phyloP scores from a whole-genome alignment of 2,888 invertebrate genomes.

The Troides oblongomaculatus region DNA sequence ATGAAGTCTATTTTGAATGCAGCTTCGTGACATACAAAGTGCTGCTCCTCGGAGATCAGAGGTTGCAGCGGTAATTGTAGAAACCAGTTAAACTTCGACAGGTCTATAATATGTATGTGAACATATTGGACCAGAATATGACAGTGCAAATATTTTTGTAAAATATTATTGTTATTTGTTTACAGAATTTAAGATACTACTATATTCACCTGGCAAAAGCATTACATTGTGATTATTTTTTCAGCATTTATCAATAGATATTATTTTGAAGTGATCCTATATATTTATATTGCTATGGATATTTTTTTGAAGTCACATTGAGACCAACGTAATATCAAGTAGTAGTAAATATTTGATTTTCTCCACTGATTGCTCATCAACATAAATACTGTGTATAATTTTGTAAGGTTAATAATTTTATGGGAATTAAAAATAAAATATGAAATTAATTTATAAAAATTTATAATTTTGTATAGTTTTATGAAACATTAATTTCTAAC shows the following conservation, averaged over 20 bases:
- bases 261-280: constrained; percentile 5
- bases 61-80: constrained; percentile 71
- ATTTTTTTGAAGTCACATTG: constrained; percentile 24
- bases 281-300: constrained; percentile 6
- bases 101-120: constrained; percentile 53
- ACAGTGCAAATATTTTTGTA: constrained; percentile 31
- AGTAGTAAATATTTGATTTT: background rate
- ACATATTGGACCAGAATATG: constrained; percentile 25
- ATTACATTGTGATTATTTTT: background rate
- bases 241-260: constrained; percentile 10
- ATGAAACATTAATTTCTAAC: constrained; percentile 4
- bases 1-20: constrained; percentile 88
- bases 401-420: background rate
- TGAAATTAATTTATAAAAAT: background rate
- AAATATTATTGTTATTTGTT: background rate
- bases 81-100: constrained; percentile 48
- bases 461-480: constrained; percentile 4
- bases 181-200: background rate
- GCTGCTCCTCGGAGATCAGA: constrained; percentile 70
- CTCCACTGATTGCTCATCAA: background rate
- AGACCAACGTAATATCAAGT: background rate
- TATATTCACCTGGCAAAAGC: background rate
- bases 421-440: constrained; percentile 1
- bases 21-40: constrained; percentile 75
- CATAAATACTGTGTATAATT: background rate